These are phyloP conservation scores for Bombylius discolor DNA, from an alignment of 2,888 invertebrate species.

Conservation along the genomic window DNA sequence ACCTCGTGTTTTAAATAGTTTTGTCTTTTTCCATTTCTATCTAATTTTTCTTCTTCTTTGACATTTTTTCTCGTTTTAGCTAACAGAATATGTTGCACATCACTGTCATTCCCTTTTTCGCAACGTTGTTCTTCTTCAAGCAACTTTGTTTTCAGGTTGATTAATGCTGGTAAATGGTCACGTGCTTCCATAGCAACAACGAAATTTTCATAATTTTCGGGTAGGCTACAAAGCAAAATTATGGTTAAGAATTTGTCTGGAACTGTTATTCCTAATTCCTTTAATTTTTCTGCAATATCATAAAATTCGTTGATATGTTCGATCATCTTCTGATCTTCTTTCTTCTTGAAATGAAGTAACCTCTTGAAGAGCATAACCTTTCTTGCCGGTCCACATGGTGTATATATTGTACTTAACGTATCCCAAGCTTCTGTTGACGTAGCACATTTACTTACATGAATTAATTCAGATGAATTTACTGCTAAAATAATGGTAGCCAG, in stretches of 20 bases:
- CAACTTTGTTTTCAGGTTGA: too few relatives aligned
- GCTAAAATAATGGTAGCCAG: slow-evolving; percentile 8
- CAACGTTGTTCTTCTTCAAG: too few relatives aligned
- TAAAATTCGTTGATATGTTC: slow-evolving; percentile 11
- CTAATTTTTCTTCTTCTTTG: too few relatives aligned
- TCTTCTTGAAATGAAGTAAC: slow-evolving; percentile 1
- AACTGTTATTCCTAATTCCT: slow-evolving; percentile 6
- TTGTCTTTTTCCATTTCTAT: too few relatives aligned
- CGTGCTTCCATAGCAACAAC: too few relatives aligned
- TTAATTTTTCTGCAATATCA: slow-evolving; percentile 11
- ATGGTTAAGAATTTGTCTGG: slow-evolving; percentile 12
- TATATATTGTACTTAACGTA: slow-evolving; percentile 9
- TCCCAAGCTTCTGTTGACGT: slow-evolving; percentile 11
- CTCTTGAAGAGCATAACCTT: slow-evolving; percentile 13
- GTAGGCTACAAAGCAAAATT: slow-evolving; percentile 12
- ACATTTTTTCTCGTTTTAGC: too few relatives aligned
- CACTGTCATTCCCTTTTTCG: too few relatives aligned
- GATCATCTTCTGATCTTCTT: background rate
- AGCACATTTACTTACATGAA: slow-evolving; percentile 9
- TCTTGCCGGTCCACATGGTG: slow-evolving; percentile 12
- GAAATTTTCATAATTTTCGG: too few relatives aligned
- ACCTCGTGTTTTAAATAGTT: too few relatives aligned
- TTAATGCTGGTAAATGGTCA: too few relatives aligned
- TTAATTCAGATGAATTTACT: slow-evolving; percentile 5
- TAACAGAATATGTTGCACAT: too few relatives aligned